Base-by-base conservation (phyloP, 1,140 invertebrate genomes). In the Drosophila sulfurigaster region DNA sequence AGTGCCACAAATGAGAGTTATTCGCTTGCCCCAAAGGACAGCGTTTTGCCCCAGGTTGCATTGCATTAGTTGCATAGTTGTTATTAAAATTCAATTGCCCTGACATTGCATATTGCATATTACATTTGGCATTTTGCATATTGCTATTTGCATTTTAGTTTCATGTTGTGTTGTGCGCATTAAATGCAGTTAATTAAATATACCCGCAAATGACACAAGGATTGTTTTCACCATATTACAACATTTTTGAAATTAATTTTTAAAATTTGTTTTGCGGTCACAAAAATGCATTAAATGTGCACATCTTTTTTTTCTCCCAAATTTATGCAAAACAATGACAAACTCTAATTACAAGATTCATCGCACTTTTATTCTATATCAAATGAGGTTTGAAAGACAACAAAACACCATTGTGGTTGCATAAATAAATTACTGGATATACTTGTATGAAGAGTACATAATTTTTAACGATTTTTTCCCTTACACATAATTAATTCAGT, bases 111-210 rank as follows among this genome's bases (percentile, higher is more conserved):
- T 41, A 32, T 13, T 35, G 5, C n/a, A 46, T 46, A 30, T 45
- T 32, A 11, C 41, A 59, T 7, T 32, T 32, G 5, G 30, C 7
- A 32, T 32, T 32, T 32, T 7, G 30, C 35, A 38, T 25, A 25
- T 25, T 25, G 20, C 20, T 25, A 25, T 25, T 25, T 25, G 20
- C 20, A 25, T 25, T 25, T 25, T 25, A 25, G 20, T 25, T 25
- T 25, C 20, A 25, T 38, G 35, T 8, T 38, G 35, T 38, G 35
- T 10, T 38, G 10, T 60, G 41, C 38, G 13, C 65, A 68, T 69
- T 75, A 51, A 70, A 58, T 63, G 58, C 72, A 75, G 72, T 70
- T 70, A 63, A 75, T 75, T 75, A 70, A 75, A 75, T 63, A 49
- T 56, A 13, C 57, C 65, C 15, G 38, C 46, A 54, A 28, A 72